Percentiles rank a stretch among this genome's conserved stretches.
phyloP scores from a whole-genome alignment of 2,797 vertebrate genomes.

The Arrhamphus sclerolepis region DNA sequence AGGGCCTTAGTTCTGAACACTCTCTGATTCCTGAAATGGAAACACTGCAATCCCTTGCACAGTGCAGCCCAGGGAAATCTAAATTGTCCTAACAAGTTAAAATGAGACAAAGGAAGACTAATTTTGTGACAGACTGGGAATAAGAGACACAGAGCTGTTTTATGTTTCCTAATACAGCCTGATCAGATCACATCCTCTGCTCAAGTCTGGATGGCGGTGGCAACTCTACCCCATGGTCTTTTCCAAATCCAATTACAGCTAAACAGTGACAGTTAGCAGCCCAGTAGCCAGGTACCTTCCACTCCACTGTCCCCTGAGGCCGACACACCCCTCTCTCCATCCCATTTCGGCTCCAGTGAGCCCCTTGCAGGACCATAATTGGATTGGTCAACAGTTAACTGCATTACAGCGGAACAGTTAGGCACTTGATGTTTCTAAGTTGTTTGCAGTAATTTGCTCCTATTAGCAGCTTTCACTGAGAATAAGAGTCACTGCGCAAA shows the following conservation, averaged over 20 bases:
- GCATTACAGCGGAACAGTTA: slow-evolving; percentile 85
- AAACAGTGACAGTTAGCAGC: slow-evolving; percentile 75
- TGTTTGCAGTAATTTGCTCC: slow-evolving; percentile 87
- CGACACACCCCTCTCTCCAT: slow-evolving; percentile 48
- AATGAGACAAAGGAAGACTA: slow-evolving; percentile 55
- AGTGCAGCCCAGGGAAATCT: slow-evolving; percentile 11
- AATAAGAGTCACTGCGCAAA: slow-evolving; percentile 85
- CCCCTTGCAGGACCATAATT: slow-evolving; percentile 80
- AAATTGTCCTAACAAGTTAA: slow-evolving; percentile 33
- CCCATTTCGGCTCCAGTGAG: slow-evolving; percentile 54
- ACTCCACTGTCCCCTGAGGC: slow-evolving; percentile 56
- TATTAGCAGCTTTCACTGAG: slow-evolving; percentile 87
- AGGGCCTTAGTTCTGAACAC: slow-evolving; percentile 29
- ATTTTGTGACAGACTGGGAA: slow-evolving; percentile 24
- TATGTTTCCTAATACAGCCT: slow-evolving; percentile 64
- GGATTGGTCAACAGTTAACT: slow-evolving; percentile 90
- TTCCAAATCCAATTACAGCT: slow-evolving; percentile 72
- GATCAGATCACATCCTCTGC: slow-evolving; percentile 69
- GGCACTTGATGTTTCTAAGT: slow-evolving; percentile 89
- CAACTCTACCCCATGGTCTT: slow-evolving; percentile 59
- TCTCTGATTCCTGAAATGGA: slow-evolving; percentile 5
- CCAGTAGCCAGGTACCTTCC: slow-evolving; percentile 71
- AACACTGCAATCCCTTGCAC: slow-evolving; percentile 11
- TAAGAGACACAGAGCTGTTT: slow-evolving; percentile 59
- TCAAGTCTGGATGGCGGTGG: slow-evolving; percentile 57